Conservation (phyloP, 2,113 vertebrate species). For the Candoia aspera region DNA sequence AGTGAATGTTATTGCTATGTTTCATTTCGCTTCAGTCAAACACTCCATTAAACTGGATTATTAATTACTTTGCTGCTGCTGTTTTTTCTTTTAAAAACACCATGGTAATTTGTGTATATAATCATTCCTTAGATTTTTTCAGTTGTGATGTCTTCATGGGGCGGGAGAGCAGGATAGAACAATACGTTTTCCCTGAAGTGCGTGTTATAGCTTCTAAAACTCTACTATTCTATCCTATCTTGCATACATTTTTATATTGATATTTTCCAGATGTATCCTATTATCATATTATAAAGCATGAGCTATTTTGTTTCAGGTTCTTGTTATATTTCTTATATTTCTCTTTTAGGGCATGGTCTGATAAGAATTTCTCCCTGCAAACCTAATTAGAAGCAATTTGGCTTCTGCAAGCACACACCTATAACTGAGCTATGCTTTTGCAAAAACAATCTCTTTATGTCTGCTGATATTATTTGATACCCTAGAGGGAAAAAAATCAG, state of each 20-base stretch:
- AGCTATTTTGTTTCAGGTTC: not conserved
- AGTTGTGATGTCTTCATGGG: not conserved
- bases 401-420: not conserved
- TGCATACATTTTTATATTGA: not conserved
- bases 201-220: not conserved
- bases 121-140: not conserved
- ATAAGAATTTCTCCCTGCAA: not conserved
- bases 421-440: not conserved
- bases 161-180: not conserved
- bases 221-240: not conserved
- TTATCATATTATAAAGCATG: not conserved
- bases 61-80: not conserved
- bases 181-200: not conserved
- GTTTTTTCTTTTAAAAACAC: not conserved
- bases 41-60: constrained; percentile 13
- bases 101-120: constrained; percentile 6
- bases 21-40: constrained; percentile 3
- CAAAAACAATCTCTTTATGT: not conserved
- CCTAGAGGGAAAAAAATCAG: not conserved
- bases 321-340: not conserved
- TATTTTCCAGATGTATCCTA: not conserved
- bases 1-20: constrained; percentile 26
- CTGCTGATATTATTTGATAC: not conserved
- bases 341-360: not conserved
- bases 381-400: not conserved